Evolutionary conservation across 2,888 invertebrate species (phyloP), one percentile per base, ranked within the genome.

Genomic region (Cantharis nigra): DNA sequence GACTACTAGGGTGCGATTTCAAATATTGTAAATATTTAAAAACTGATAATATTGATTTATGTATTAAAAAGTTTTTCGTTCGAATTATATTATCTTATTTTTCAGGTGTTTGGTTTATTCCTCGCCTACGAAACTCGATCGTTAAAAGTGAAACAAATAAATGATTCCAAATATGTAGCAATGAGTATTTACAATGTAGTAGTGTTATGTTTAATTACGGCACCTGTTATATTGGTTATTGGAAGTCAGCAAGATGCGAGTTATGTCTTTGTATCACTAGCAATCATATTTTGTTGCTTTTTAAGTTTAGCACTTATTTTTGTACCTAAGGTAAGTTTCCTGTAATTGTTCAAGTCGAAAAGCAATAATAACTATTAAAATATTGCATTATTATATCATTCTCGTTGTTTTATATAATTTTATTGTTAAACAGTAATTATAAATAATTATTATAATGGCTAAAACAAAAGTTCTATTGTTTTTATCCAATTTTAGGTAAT

Each of bases 161-260:
- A 99, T 89, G 99, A 99, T 90, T 98, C 98, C 0, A 93, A 98
- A 85, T 97, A 98, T 88, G 98, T 99, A 26, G 98, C 98, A 82
- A 98, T 99, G 97, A 97, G 98, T 87, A 99, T 99, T 87, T 99
- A 99, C 91, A 99, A 99, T 89, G 98, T 99, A 83, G 98, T 98
- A 81, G 97, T 99, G 63, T 91, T 99, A 73, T 98, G 98, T 88
- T 91, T 99, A 84, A 98, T 99, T 88, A 99, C 99, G 9, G 98
- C 97, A 18, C 99, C 99, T 0, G 98, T 99, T 76, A 97, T 97
- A 65, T 93, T 99, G 90, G 98, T 99, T 82, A 98, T 99, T 84
- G 96, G 97, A 80, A 97, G 97, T 83, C 98, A 99, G 87, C 98
- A 98, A 88, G 98, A 99, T 88, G 98, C 99, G 69, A 96, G 97